Percentiles rank a stretch among this genome's conserved stretches.
Evolutionary conservation across 2,797 vertebrate species (phyloP).

Genomic region (Calcarius lapponicus): DNA sequence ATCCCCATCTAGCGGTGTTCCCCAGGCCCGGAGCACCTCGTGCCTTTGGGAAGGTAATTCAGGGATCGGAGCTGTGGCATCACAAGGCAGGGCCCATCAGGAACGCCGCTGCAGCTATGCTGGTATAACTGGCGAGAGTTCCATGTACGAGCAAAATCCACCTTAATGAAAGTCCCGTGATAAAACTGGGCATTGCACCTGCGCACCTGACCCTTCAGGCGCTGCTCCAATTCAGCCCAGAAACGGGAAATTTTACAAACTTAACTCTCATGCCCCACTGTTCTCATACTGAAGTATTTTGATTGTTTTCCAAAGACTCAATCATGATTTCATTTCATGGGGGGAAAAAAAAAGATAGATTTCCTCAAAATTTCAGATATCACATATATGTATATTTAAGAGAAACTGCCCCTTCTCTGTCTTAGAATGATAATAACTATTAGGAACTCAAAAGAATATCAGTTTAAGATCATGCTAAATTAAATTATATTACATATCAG

Average conservation of each 20-base stretch:
- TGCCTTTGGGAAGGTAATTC: fast-evolving
- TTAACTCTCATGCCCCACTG: background rate
- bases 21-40: fast-evolving
- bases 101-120: background rate
- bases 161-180: background rate
- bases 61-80: fast-evolving
- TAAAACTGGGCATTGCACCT: fast-evolving
- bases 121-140: background rate
- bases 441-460: background rate
- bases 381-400: background rate
- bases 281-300: background rate
- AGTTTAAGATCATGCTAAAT: background rate
- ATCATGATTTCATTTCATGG: background rate
- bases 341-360: background rate
- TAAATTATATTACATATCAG: background rate
- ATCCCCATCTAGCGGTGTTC: constrained; percentile 52
- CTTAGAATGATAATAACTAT: background rate
- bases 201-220: background rate
- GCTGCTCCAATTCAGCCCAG: background rate
- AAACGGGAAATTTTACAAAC: background rate
- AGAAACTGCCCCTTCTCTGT: background rate
- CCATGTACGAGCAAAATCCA: background rate
- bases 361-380: background rate
- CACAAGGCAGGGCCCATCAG: fast-evolving
- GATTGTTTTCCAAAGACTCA: background rate